Evolutionary conservation across 1,140 invertebrate species (phyloP), one percentile per base, ranked within the genome.

Genomic region (Lanistes nyassanus): DNA sequence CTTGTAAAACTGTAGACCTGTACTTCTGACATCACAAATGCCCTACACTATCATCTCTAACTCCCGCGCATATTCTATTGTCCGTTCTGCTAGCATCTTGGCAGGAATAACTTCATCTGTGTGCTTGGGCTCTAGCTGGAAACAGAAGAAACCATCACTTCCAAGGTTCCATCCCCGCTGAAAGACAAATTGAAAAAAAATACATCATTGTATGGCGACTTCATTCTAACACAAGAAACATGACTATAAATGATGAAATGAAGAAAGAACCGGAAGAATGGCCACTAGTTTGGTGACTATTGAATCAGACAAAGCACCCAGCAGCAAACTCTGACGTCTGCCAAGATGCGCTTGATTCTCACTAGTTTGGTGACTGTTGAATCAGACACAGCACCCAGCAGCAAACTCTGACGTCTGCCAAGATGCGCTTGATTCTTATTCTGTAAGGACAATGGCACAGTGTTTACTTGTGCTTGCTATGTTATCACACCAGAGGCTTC

Each of bases 1-100:
- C 9, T 31, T 31, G 29, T 23, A 53, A 53, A 13, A 13, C 51
- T 13, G 51, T 23, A 60, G 29, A 60, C 3, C 9, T 7, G 6
- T 60, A 23, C 56, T 60, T 31, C 11, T 19, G 56, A n/a, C 23
- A 19, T 23, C 13, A 9, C 26, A 66, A 34, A 34, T 11, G 36
- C 68, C 26, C 75, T 95, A 99, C 71, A 99, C 97, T 92, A 99
- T 99, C 96, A 98, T 99, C 92, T 99, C 98, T 68, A 99, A 91
- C 91, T 99, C 97, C 86, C 95, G 93, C 23, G 98, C 98, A 91
- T 99, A 99, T 88, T 96, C 96, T 85, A 99, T 95, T 29, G 96
- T 94, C 89, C 98, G 96, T 82, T 95, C 93, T 11, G 97, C 97
- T 23, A 99, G 91, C 87, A 97, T 94, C 66, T 88, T 87, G 31